Conservation (phyloP, 2,888 invertebrate genomes). For the Euplexia lucipara region DNA sequence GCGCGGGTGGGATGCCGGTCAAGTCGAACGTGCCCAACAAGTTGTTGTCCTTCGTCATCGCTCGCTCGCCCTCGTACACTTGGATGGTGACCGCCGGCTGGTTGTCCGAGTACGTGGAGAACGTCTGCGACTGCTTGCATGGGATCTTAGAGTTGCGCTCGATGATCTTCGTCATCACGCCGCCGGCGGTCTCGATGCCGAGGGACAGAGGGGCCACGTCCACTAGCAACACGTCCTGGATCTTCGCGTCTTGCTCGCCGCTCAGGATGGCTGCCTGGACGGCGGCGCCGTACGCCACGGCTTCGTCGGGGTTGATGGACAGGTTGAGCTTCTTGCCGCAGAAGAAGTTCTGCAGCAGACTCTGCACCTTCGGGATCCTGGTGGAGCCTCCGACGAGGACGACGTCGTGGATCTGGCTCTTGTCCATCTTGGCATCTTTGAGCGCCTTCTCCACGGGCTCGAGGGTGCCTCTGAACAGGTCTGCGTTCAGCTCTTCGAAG, state of each 20-base stretch:
- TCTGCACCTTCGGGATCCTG: constrained; percentile 95
- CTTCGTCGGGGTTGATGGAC: constrained; percentile 95
- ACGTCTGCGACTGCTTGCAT: constrained; percentile 93
- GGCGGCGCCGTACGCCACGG: constrained; percentile 95
- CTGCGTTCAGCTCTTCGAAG: constrained; percentile 94
- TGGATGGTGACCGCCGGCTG: constrained; percentile 94
- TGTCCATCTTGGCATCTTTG: constrained; percentile 95
- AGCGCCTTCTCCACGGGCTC: constrained; percentile 95
- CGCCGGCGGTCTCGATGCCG: constrained; percentile 95
- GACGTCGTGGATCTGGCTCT: constrained; percentile 94
- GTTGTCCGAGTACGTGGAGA: constrained; percentile 96
- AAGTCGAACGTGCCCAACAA: constrained; percentile 92
- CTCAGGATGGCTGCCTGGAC: constrained; percentile 94
- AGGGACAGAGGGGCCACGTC: constrained; percentile 92
- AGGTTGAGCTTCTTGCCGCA: constrained; percentile 93
- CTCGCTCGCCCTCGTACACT: constrained; percentile 94
- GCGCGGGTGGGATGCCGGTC: constrained; percentile 93
- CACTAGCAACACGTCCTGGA: constrained; percentile 92
- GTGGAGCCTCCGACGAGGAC: constrained; percentile 96
- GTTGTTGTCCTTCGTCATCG: constrained; percentile 96
- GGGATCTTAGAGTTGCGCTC: constrained; percentile 94
- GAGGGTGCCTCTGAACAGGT: constrained; percentile 93
- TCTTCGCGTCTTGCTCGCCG: constrained; percentile 93
- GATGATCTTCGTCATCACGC: constrained; percentile 95
- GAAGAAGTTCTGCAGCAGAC: constrained; percentile 94